These are phyloP conservation scores for Pogonocherus hispidulus DNA, from an alignment of 2,888 invertebrate species.

Conservation along the genomic window DNA sequence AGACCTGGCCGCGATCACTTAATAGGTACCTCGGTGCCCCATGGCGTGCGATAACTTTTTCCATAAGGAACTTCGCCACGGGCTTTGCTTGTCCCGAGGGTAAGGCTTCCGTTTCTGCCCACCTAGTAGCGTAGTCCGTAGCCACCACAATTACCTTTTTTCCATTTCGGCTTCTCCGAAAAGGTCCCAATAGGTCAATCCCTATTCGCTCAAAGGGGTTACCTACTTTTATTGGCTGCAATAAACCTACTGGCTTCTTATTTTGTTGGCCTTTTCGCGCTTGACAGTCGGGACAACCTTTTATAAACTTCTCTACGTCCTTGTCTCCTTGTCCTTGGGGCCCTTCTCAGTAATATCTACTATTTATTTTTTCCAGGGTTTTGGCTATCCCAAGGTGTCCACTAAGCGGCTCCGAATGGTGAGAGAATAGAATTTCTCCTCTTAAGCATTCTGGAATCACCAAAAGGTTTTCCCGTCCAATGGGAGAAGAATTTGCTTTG, in stretches of 20 bases:
- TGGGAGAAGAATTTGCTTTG: slow-evolving; percentile 35
- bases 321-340: too few species aligned
- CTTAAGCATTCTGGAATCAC: slow-evolving; percentile 43
- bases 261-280: too few species aligned
- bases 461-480: too few species aligned
- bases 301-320: slow-evolving; percentile 44
- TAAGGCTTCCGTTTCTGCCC: too few species aligned
- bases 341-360: slow-evolving; percentile 45
- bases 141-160: too few species aligned
- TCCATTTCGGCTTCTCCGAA: slow-evolving; percentile 43
- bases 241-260: slow-evolving; percentile 40
- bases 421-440: slow-evolving; percentile 10
- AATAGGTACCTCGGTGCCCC: slow-evolving; percentile 34
- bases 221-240: slow-evolving; percentile 41
- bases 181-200: slow-evolving; percentile 52
- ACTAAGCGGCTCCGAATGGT: slow-evolving; percentile 44
- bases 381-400: slow-evolving; percentile 47
- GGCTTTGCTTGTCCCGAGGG: too few species aligned
- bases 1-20: slow-evolving; percentile 36
- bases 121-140: too few species aligned
- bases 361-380: slow-evolving; percentile 44
- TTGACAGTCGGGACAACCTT: slow-evolving; percentile 46
- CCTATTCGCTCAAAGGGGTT: slow-evolving; percentile 35
- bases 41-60: slow-evolving; percentile 42
- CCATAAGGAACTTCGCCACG: slow-evolving; percentile 45